phyloP scores from a whole-genome alignment of 2,888 invertebrate species.

The Dryadula phaetusa region DNA sequence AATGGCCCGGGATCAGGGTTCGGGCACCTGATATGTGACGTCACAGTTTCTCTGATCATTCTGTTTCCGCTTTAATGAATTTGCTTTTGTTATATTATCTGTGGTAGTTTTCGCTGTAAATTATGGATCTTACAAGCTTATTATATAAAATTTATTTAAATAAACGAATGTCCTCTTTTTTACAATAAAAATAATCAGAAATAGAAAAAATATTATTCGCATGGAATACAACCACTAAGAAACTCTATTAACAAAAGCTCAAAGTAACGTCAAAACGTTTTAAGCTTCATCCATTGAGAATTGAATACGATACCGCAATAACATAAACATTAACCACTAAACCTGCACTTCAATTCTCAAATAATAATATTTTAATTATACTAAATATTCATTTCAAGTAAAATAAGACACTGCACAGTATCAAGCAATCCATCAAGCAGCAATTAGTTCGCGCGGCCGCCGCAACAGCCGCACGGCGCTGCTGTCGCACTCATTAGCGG shows the following conservation, averaged over 20 bases:
- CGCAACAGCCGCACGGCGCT: slow-evolving; percentile 72
- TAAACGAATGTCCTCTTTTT: too few relatives aligned
- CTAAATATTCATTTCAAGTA: slow-evolving; percentile 1
- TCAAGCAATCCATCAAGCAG: slow-evolving; percentile 73
- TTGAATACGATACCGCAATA: neutral
- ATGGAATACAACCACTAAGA: too few relatives aligned
- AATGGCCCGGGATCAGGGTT: slow-evolving; percentile 74
- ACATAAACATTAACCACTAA: neutral
- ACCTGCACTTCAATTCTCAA: neutral
- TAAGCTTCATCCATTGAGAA: neutral
- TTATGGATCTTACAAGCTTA: too few relatives aligned
- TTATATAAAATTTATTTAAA: too few relatives aligned
- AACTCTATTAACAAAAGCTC: too few relatives aligned
- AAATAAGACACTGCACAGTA: slow-evolving; percentile 39
- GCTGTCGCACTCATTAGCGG: slow-evolving; percentile 80
- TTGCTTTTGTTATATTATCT: slow-evolving; percentile 12
- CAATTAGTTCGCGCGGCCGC: slow-evolving; percentile 75
- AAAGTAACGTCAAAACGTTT: too few relatives aligned
- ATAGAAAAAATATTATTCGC: too few relatives aligned
- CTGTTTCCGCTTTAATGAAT: slow-evolving; percentile 19
- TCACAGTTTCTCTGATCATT: slow-evolving; percentile 38
- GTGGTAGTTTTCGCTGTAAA: too few relatives aligned
- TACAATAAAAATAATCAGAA: too few relatives aligned
- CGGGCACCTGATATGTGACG: slow-evolving; percentile 56
- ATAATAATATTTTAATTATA: neutral